Evolutionary conservation across 2,888 invertebrate species (phyloP).

Genomic region (Aphidoletes aphidimyza): DNA sequence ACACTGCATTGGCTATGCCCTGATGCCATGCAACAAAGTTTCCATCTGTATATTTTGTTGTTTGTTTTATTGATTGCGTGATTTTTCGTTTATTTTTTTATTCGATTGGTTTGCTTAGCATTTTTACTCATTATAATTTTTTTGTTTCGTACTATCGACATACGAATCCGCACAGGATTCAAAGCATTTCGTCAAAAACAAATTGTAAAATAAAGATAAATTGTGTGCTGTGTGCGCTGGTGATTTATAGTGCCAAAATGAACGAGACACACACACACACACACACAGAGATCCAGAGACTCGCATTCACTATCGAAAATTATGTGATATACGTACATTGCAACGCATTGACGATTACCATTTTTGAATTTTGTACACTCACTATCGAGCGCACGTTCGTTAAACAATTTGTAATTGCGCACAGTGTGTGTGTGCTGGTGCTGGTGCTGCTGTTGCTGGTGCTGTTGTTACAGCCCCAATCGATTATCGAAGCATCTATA

Average conservation of each 20-base stretch:
- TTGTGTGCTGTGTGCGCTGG: neutral
- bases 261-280: too few relatives aligned
- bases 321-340: neutral
- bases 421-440: too few relatives aligned
- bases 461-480: neutral
- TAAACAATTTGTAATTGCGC: conserved; percentile 3
- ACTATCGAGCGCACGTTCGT: neutral
- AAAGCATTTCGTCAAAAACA: conserved; percentile 31
- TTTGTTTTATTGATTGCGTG: conserved; percentile 10
- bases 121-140: conserved; percentile 13
- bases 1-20: too few relatives aligned
- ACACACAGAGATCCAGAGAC: too few relatives aligned
- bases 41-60: neutral
- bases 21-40: neutral
- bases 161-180: neutral
- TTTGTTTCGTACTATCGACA: neutral
- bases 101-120: neutral
- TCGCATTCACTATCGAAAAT: neutral
- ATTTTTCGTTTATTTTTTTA: neutral
- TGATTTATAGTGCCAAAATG: conserved; percentile 26
- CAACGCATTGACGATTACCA: neutral
- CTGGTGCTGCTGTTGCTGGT: too few relatives aligned
- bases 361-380: too few relatives aligned
- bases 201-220: conserved; percentile 36
- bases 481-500: conserved; percentile 22